These are phyloP conservation scores for Gallinago jamesoni DNA, from an alignment of 2,113 vertebrate species.

Conservation along the genomic window DNA sequence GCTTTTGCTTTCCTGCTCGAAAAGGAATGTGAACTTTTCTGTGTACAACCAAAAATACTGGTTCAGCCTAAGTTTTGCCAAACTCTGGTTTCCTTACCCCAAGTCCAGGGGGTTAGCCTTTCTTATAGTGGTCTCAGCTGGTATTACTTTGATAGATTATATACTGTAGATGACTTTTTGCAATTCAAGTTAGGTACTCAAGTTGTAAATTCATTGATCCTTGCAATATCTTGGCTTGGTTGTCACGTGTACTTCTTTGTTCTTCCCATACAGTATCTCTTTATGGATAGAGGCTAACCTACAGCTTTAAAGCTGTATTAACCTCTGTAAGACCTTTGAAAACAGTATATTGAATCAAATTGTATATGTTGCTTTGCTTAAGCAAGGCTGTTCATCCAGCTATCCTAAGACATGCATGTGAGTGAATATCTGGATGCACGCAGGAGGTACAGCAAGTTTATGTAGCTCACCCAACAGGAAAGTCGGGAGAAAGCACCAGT, in stretches of 20 bases:
- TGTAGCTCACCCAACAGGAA: not conserved
- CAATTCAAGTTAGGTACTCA: not conserved
- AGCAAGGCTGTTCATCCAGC: not conserved
- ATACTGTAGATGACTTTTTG: not conserved
- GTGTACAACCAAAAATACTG: not conserved
- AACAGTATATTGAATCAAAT: not conserved
- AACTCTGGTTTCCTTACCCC: not conserved
- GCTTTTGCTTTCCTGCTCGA: not conserved
- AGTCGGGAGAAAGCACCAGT: not conserved
- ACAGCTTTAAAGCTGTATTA: not conserved
- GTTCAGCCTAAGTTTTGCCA: not conserved
- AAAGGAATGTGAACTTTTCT: not conserved
- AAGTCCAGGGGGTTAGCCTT: not conserved
- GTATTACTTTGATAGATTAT: not conserved
- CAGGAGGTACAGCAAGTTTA: not conserved
- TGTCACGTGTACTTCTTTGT: not conserved
- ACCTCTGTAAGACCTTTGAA: not conserved
- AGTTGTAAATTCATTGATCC: not conserved
- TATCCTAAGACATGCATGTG: not conserved
- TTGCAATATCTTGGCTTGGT: not conserved
- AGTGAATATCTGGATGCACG: not conserved
- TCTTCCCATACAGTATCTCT: not conserved
- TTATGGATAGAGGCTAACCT: not conserved
- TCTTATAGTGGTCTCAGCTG: not conserved
- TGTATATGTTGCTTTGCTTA: not conserved